Percentiles rank a stretch among this genome's conserved stretches.
phyloP scores from a whole-genome alignment of 1,140 invertebrate species.

The Cyclargus thomasi region DNA sequence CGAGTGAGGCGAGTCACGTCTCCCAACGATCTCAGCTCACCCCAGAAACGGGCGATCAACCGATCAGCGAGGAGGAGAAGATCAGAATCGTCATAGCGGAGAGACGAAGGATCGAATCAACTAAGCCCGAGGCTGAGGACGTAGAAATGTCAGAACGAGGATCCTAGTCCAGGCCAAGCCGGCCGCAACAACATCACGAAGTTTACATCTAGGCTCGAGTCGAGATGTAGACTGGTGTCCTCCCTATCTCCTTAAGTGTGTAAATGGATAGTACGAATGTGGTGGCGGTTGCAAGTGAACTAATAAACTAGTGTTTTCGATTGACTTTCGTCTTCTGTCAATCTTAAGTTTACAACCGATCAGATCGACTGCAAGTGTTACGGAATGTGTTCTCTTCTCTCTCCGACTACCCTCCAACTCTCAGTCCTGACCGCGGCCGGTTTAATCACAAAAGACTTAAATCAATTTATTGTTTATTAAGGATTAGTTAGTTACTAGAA shows the following conservation, averaged over 20 bases:
- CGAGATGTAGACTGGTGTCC: constrained; percentile 24
- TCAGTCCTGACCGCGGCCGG: constrained; percentile 62
- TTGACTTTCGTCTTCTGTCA: constrained; percentile 15
- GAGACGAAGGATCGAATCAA: constrained; percentile 63
- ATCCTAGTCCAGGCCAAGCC: constrained; percentile 70
- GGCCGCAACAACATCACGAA: constrained; percentile 69
- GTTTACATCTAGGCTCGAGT: constrained; percentile 59
- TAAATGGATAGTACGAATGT: constrained; percentile 43
- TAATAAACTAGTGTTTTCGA: constrained; percentile 26
- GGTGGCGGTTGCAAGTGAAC: constrained; percentile 55
- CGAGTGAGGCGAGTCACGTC: constrained; percentile 43
- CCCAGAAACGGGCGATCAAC: constrained; percentile 37
- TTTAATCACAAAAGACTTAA: constrained; percentile 64
- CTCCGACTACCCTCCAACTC: constrained; percentile 33
- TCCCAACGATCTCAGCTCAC: constrained; percentile 39
- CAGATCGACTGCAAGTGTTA: constrained; percentile 28
- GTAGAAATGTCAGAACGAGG: constrained; percentile 64
- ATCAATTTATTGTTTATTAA: constrained; percentile 62
- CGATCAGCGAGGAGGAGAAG: constrained; percentile 65
- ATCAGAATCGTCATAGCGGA: constrained; percentile 72
- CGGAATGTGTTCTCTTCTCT: constrained; percentile 32
- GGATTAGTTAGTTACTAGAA: constrained; percentile 67
- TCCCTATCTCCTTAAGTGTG: constrained; percentile 42
- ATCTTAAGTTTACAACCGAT: constrained; percentile 27
- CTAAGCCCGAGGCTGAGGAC: constrained; percentile 58